These are phyloP conservation scores for Trigoniulus corallinus DNA, from an alignment of 1,140 invertebrate genomes.

Conservation along the genomic window DNA sequence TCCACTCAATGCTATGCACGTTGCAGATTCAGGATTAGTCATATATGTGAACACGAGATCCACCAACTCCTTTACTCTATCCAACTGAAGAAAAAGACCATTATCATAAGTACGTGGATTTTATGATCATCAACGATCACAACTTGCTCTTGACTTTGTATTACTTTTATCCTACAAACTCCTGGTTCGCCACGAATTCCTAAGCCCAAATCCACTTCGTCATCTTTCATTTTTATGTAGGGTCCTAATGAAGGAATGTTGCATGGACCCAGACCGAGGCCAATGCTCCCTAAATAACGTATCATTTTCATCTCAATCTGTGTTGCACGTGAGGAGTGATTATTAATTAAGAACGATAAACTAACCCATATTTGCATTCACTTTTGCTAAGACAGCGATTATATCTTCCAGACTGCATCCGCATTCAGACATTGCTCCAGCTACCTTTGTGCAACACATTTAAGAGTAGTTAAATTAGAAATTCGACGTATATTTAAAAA, in stretches of 20 bases:
- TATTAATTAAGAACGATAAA: no score
- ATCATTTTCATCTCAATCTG: no score
- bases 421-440: conserved; percentile 48
- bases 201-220: conserved; percentile 63
- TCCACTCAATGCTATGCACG: conserved; percentile 29
- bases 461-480: no score
- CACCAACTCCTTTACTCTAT: conserved; percentile 27
- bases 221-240: conserved; percentile 43
- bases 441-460: no score
- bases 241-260: conserved; percentile 44
- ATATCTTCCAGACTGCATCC: conserved; percentile 37
- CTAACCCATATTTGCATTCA: no score
- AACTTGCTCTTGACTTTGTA: no score
- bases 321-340: no score
- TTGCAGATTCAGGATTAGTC: conserved; percentile 21
- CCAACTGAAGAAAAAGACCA: no score
- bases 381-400: no score
- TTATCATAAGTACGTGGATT: no score
- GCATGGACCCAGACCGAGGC: conserved; percentile 49
- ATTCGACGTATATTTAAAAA: no score
- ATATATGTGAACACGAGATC: conserved; percentile 32
- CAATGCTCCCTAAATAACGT: conserved; percentile 51
- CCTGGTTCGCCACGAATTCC: conserved; percentile 80
- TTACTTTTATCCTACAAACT: conserved; percentile 44
- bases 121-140: no score